Conservation (phyloP, 2,113 vertebrate genomes). For the Spermophilus dauricus region DNA sequence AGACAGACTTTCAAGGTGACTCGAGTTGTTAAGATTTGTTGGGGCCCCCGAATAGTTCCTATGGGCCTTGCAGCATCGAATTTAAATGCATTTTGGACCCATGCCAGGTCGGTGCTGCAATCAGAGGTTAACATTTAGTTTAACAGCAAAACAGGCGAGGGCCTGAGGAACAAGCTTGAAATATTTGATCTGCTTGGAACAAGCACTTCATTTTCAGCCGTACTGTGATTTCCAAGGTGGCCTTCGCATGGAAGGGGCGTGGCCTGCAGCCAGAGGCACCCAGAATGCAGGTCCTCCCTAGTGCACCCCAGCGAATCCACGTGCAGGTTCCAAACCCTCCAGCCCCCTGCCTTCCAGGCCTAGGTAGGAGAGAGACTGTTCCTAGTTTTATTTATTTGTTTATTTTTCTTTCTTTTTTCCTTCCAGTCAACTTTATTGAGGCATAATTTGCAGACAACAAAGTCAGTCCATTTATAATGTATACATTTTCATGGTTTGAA, state of each 20-base stretch:
- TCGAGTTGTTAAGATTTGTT: constrained; percentile 15
- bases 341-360: background rate
- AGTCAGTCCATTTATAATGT: background rate
- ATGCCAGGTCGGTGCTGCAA: constrained; percentile 42
- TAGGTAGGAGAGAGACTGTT: background rate
- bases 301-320: background rate
- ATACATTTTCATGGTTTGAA: background rate
- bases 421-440: background rate
- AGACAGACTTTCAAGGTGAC: constrained; percentile 37
- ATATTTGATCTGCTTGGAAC: background rate
- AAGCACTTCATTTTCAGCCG: background rate
- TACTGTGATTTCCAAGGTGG: background rate
- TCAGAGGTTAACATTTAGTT: constrained; percentile 23
- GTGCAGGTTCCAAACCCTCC: background rate
- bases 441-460: background rate
- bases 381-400: background rate
- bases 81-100: constrained; percentile 36
- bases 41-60: background rate
- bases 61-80: background rate
- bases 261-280: background rate
- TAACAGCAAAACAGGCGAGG: background rate
- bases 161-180: background rate
- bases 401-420: too few species aligned
- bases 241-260: background rate
- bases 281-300: too few species aligned